Conservation (phyloP, 1,140 invertebrate species). For the Adoxophyes honmai region DNA sequence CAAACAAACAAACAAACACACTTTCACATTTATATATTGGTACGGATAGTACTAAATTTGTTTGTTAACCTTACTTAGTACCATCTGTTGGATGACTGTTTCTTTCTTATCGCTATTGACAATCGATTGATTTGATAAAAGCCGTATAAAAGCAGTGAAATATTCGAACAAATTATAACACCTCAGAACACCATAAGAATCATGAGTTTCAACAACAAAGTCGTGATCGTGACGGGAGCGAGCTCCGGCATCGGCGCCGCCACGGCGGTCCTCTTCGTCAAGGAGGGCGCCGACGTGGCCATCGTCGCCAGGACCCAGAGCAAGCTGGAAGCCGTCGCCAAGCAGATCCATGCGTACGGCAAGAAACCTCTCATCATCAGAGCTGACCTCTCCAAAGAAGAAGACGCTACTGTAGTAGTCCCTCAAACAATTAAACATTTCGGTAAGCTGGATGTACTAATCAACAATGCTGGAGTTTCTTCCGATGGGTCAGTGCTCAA, state of each 20-base stretch:
- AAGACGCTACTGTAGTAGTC: slow-evolving; percentile 78
- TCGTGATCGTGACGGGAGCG: slow-evolving; percentile 77
- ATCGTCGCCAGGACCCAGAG: slow-evolving; percentile 85
- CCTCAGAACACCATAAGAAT: too few relatives aligned
- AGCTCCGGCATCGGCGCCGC: slow-evolving; percentile 91
- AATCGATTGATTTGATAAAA: too few relatives aligned
- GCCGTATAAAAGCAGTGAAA: too few relatives aligned
- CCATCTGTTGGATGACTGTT: too few relatives aligned
- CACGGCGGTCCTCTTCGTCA: slow-evolving; percentile 84
- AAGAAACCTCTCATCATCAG: slow-evolving; percentile 72
- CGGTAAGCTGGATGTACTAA: slow-evolving; percentile 79
- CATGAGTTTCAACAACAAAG: slow-evolving; percentile 64
- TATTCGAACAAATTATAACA: too few relatives aligned
- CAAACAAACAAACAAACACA: too few relatives aligned
- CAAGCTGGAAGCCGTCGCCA: slow-evolving; percentile 71
- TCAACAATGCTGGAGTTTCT: slow-evolving; percentile 87
- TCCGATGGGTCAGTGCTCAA: slow-evolving; percentile 81
- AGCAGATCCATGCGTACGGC: slow-evolving; percentile 75
- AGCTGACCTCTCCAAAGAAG: slow-evolving; percentile 82
- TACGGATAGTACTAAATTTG: too few relatives aligned
- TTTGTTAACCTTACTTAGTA: too few relatives aligned
- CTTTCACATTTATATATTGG: too few relatives aligned
- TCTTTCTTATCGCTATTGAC: too few relatives aligned
- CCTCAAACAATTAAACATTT: slow-evolving; percentile 77
- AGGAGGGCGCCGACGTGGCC: slow-evolving; percentile 82